A percentile compares a stretch with the other conserved stretches of the same genome.
These are phyloP conservation scores for Antennarius maculatus DNA, from an alignment of 2,797 vertebrate species.

Conservation along the genomic window DNA sequence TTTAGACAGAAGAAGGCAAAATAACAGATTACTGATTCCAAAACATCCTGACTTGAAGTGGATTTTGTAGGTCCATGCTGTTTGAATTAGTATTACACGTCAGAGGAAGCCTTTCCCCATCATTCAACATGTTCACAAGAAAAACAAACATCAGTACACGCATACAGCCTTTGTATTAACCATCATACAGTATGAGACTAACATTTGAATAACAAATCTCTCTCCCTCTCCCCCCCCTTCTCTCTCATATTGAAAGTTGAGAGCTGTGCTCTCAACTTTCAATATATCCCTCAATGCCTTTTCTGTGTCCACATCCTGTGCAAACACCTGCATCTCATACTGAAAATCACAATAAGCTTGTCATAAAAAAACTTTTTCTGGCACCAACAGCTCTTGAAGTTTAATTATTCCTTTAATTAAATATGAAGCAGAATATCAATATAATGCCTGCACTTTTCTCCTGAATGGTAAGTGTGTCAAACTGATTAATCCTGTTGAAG, in stretches of 20 bases:
- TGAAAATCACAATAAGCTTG: background rate
- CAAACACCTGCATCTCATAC: background rate
- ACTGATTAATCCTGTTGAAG: constrained; percentile 36
- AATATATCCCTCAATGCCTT: constrained; percentile 15
- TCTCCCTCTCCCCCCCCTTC: constrained; percentile 17
- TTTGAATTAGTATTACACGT: background rate
- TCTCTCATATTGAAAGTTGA: background rate
- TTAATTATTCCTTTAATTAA: constrained; percentile 3
- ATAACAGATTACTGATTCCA: no score
- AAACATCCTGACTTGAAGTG: background rate
- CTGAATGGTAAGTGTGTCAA: constrained; percentile 37
- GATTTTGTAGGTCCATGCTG: background rate
- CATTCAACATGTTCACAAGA: no score
- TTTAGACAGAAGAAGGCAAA: no score
- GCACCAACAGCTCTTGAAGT: background rate
- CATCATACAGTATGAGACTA: constrained; percentile 16
- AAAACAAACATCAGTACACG: no score
- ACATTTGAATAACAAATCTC: constrained; percentile 14
- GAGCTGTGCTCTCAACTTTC: constrained; percentile 21
- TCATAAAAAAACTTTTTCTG: background rate
- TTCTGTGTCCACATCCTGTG: constrained; percentile 2
- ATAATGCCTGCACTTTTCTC: background rate
- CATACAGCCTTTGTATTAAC: background rate
- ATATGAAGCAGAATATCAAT: constrained; percentile 24
- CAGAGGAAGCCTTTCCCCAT: no score